Conservation (phyloP, 1,140 invertebrate genomes). For the Lucilia cuprina region DNA sequence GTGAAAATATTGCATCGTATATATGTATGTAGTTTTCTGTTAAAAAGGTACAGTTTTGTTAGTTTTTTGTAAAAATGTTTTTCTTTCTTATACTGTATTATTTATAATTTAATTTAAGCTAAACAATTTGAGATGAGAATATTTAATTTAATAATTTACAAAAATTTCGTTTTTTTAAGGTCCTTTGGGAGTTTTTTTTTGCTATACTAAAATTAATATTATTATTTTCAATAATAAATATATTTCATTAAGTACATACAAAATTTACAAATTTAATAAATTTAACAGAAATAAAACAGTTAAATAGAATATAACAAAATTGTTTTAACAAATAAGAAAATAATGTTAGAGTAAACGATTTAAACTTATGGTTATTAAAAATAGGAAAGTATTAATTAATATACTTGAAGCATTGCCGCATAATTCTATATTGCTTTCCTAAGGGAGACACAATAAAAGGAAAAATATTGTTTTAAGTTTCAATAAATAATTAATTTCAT, state of each 20-base stretch:
- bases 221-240: conserved; percentile 9
- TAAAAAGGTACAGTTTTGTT: background rate
- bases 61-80: background rate
- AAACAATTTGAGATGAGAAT: background rate
- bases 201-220: conserved; percentile 18
- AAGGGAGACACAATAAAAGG: conserved; percentile 29
- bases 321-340: background rate
- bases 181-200: background rate
- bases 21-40: background rate
- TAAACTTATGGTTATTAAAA: conserved; percentile 19
- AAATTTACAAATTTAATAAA: conserved; percentile 20
- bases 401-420: conserved; percentile 56
- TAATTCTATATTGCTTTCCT: conserved; percentile 67
- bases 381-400: conserved; percentile 34
- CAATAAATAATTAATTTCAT: too few species aligned
- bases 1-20: too few species aligned
- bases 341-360: conserved; percentile 34
- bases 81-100: background rate
- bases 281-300: background rate
- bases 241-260: conserved; percentile 13
- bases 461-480: background rate
- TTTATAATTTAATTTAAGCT: background rate
- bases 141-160: conserved; percentile 23
- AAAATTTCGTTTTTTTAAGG: conserved; percentile 1
- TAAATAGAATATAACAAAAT: conserved; percentile 21